A percentile compares a stretch with the other conserved stretches of the same genome.
Conservation (phyloP, 1,140 invertebrate genomes). For the Nebria ingens region DNA sequence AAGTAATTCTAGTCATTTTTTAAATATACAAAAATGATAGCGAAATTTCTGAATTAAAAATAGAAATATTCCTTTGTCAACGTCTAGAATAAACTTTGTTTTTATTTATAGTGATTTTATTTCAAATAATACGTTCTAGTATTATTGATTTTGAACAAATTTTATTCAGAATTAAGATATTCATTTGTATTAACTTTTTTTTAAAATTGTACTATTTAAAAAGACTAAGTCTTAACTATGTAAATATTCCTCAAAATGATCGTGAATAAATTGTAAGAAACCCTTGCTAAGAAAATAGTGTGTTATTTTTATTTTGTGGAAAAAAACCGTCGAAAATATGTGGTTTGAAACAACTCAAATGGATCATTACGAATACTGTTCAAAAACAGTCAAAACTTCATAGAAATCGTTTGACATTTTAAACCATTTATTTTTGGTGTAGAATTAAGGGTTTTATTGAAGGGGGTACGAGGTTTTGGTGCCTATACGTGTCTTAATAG, state of each 20-base stretch:
- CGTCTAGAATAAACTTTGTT: too few relatives aligned
- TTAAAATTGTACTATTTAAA: background rate
- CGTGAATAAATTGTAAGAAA: background rate
- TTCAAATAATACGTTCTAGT: too few relatives aligned
- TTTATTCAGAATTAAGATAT: too few relatives aligned
- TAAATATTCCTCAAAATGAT: slow-evolving; percentile 2
- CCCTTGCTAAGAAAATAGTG: background rate
- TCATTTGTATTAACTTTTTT: too few relatives aligned
- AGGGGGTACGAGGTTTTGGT: slow-evolving; percentile 6
- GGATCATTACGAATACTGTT: background rate
- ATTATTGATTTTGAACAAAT: too few relatives aligned
- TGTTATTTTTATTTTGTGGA: background rate
- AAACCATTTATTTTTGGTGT: too few relatives aligned
- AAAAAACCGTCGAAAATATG: background rate
- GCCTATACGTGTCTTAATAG: background rate
- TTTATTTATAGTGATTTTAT: too few relatives aligned
- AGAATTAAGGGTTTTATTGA: background rate
- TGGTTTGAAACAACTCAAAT: background rate
- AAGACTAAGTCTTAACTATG: background rate
- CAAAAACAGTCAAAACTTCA: background rate
- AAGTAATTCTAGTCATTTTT: too few relatives aligned
- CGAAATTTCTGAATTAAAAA: too few relatives aligned
- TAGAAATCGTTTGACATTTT: too few relatives aligned
- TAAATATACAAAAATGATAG: too few relatives aligned
- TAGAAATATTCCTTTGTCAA: too few relatives aligned